These are phyloP conservation scores for Notothenia rossii DNA, from an alignment of 2,113 vertebrate species.

Conservation along the genomic window DNA sequence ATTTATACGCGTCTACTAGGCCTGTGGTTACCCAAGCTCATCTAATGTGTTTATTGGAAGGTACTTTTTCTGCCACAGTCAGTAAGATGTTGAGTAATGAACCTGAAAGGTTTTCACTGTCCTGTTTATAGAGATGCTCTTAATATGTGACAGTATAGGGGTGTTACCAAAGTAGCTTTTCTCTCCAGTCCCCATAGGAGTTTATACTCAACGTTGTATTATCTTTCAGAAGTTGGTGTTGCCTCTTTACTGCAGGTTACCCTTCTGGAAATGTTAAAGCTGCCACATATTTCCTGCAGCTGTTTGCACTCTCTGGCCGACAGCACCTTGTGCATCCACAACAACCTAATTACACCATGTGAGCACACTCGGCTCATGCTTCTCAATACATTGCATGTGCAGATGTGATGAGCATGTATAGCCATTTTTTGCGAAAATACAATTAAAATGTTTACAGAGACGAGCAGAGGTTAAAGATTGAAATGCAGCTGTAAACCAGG, in stretches of 20 bases:
- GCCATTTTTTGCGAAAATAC: not conserved
- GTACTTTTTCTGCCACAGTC: not conserved
- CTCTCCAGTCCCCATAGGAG: not conserved
- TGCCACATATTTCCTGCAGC: slow-evolving; percentile 4
- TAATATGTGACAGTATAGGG: not conserved
- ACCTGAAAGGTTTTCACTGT: not conserved
- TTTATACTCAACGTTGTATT: not conserved
- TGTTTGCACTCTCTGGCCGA: not conserved
- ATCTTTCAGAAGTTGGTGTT: slow-evolving; percentile 1
- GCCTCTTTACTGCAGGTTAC: not conserved
- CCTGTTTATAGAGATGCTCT: not conserved
- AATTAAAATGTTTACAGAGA: not conserved
- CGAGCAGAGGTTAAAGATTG: not conserved
- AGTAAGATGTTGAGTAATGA: not conserved
- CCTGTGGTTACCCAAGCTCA: slow-evolving; percentile 19
- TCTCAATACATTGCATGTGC: slow-evolving; percentile 15
- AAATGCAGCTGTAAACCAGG: not conserved
- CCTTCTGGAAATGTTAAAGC: not conserved
- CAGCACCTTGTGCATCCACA: slow-evolving; percentile 11
- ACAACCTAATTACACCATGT: slow-evolving; percentile 1
- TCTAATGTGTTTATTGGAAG: slow-evolving; percentile 6
- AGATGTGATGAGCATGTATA: not conserved
- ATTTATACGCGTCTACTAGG: not conserved
- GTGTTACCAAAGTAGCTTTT: not conserved
- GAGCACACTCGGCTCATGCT: not conserved